Conservation (phyloP, 2,888 invertebrate species). For the Philaethria dido region DNA sequence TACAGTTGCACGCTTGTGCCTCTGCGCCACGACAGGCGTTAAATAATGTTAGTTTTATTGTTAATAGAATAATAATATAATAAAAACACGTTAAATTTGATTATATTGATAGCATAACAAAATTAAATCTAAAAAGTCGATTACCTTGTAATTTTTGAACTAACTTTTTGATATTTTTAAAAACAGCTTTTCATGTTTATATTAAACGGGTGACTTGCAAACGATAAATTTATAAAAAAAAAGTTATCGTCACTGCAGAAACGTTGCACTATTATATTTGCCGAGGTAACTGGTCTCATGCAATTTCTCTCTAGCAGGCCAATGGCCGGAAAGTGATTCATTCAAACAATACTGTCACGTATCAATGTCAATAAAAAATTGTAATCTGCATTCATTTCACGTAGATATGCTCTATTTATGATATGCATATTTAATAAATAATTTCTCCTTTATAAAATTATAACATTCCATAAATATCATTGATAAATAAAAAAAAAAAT, state of each 20-base stretch:
- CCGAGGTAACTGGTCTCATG: conserved; percentile 31
- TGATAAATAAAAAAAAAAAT: too few relatives aligned
- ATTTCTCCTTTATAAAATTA: background rate
- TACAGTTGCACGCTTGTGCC: too few relatives aligned
- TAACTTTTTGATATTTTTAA: background rate
- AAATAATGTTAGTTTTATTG: too few relatives aligned
- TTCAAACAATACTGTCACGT: conserved; percentile 35
- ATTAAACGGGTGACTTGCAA: background rate
- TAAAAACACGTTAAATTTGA: too few relatives aligned
- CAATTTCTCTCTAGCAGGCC: conserved; percentile 46
- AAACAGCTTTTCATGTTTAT: too few relatives aligned
- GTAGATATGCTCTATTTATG: conserved; percentile 12
- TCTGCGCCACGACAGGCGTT: too few relatives aligned
- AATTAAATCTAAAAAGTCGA: too few relatives aligned
- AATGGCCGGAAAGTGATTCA: conserved; percentile 41
- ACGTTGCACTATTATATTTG: conserved; percentile 15
- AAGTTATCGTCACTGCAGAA: background rate
- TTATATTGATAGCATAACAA: too few relatives aligned
- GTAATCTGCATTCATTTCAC: conserved; percentile 35
- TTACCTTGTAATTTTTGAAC: background rate
- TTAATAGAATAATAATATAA: too few relatives aligned
- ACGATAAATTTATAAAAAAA: conserved; percentile 4
- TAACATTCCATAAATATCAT: too few relatives aligned
- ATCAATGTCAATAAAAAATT: conserved; percentile 36
- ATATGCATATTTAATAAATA: conserved; percentile 3